Evolutionary conservation across 2,797 vertebrate species (phyloP).

Genomic region (Oreonectes daqikongensis): DNA sequence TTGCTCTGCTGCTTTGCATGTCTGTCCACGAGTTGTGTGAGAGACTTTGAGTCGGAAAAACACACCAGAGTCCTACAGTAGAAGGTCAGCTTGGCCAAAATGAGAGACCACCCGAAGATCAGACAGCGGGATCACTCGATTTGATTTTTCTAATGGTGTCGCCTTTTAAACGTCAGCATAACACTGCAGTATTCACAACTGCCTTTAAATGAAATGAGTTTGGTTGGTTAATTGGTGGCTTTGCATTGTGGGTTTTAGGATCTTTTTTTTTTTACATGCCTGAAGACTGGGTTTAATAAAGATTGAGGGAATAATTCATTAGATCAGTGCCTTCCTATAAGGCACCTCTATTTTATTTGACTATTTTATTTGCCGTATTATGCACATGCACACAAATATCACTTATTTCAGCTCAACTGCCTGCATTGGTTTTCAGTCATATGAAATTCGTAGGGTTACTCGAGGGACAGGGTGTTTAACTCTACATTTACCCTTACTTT

Average conservation of each 20-base stretch:
- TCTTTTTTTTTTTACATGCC: neutral
- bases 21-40: conserved; percentile 64
- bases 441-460: neutral
- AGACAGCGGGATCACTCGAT: neutral
- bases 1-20: conserved; percentile 67
- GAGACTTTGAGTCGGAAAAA: conserved; percentile 23
- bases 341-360: conserved; percentile 22
- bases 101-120: neutral
- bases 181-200: conserved; percentile 31
- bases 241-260: neutral
- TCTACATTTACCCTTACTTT: neutral
- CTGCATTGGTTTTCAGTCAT: neutral
- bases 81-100: too few species aligned
- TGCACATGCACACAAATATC: conserved; percentile 5
- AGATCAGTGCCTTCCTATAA: conserved; percentile 49
- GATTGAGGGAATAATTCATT: conserved; percentile 33
- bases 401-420: conserved; percentile 33
- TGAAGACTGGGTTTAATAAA: neutral
- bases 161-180: conserved; percentile 5
- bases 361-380: conserved; percentile 1
- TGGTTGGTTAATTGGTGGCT: neutral
- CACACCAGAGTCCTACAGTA: neutral
- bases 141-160: neutral
- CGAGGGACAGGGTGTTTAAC: conserved; percentile 14
- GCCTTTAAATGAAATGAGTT: conserved; percentile 38